Percentiles rank a stretch among this genome's conserved stretches.
These are phyloP conservation scores for Noctua comes DNA, from an alignment of 2,888 invertebrate genomes.

Conservation along the genomic window DNA sequence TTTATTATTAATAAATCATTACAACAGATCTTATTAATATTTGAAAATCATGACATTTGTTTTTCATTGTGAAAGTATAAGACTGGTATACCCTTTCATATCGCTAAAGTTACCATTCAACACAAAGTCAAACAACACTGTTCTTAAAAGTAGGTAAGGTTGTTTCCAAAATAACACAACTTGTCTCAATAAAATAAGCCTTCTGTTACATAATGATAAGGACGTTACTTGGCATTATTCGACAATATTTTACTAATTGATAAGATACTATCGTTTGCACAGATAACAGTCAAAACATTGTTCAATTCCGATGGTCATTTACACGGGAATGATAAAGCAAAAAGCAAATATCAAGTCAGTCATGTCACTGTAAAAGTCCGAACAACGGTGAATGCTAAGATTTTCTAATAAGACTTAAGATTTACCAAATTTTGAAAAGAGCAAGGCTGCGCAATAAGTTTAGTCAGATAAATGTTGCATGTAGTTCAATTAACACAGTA, in stretches of 20 bases:
- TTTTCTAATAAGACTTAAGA: background rate
- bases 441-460: no score
- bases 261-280: constrained; percentile 15
- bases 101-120: no score
- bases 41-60: no score
- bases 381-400: background rate
- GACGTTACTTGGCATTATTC: background rate
- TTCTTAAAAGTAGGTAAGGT: no score
- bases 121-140: no score
- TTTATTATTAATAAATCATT: no score
- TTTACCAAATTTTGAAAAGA: background rate
- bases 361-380: background rate
- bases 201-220: background rate
- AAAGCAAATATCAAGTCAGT: background rate
- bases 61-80: no score
- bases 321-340: constrained; percentile 5
- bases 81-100: no score
- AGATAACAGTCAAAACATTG: background rate
- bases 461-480: no score
- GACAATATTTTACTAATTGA: background rate
- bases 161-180: background rate
- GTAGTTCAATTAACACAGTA: no score
- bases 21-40: no score
- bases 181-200: background rate
- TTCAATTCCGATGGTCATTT: background rate